A percentile compares a stretch with the other conserved stretches of the same genome.
Conservation (phyloP, 2,797 vertebrate genomes). For the Graptemys geographica region DNA sequence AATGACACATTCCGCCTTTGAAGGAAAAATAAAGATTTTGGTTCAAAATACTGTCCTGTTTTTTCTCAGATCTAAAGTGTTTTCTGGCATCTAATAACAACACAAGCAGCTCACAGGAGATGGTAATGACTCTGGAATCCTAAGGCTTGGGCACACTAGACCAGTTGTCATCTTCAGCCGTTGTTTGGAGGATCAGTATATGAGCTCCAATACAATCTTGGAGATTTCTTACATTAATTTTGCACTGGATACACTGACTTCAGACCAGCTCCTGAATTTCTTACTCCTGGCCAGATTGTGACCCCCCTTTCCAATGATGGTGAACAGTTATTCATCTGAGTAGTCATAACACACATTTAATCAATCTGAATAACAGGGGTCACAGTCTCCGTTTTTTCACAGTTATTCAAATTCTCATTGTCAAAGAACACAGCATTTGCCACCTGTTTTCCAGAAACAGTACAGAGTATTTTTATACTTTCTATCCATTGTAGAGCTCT, state of each 20-base stretch:
- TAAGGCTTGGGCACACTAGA: neutral
- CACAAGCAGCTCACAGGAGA: conserved; percentile 6
- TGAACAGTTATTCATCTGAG: neutral
- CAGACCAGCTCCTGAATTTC: neutral
- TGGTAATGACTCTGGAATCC: conserved; percentile 22
- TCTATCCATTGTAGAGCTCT: neutral
- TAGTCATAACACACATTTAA: neutral
- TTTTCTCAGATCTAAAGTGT: conserved; percentile 49
- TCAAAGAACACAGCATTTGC: neutral
- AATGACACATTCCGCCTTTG: conserved; percentile 14
- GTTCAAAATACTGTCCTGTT: conserved; percentile 10
- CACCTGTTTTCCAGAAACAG: neutral
- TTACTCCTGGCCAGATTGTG: neutral
- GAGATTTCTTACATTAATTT: neutral
- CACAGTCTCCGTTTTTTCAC: neutral
- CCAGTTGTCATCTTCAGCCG: neutral
- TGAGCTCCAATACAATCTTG: neutral
- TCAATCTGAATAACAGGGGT: neutral
- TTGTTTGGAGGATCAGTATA: neutral
- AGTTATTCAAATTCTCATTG: neutral
- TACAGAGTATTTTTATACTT: neutral
- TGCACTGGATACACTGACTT: neutral
- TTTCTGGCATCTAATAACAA: neutral
- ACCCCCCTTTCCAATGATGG: neutral
- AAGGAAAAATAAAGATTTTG: conserved; percentile 51